Evolutionary conservation across 2,888 invertebrate species (phyloP).

Genomic region (Epicampocera succincta): DNA sequence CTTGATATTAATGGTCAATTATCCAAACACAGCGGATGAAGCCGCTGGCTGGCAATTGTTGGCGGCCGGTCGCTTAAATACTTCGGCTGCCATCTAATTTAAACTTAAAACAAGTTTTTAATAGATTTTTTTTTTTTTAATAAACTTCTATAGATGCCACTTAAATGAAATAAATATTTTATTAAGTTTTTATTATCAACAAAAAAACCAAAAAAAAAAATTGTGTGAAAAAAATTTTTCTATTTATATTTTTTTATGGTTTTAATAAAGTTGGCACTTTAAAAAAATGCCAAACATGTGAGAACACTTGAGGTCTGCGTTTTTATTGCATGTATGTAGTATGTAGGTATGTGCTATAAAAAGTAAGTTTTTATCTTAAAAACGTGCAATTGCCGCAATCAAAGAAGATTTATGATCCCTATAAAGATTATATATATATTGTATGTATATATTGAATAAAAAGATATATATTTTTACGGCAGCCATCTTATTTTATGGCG

Average conservation of each 20-base stretch:
- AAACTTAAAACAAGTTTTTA: constrained; percentile 24
- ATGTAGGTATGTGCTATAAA: too few relatives aligned
- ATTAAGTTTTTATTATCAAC: neutral
- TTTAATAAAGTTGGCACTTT: constrained; percentile 12
- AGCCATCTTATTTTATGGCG: neutral
- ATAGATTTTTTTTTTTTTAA: constrained; percentile 19
- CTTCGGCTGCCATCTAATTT: constrained; percentile 5
- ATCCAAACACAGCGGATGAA: constrained; percentile 30
- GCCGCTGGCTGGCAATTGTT: constrained; percentile 38
- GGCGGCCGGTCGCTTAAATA: constrained; percentile 28
- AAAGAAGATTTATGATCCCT: constrained; percentile 10
- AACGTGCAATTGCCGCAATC: constrained; percentile 1
- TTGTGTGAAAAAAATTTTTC: constrained; percentile 8
- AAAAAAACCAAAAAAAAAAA: neutral
- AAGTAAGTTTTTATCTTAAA: neutral
- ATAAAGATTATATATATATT: too few relatives aligned
- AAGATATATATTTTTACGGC: neutral
- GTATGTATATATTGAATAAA: neutral
- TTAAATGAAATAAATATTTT: neutral
- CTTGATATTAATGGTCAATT: constrained; percentile 59
- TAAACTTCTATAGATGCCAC: constrained; percentile 18
- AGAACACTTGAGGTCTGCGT: neutral
- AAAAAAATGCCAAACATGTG: neutral
- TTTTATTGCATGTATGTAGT: too few relatives aligned
- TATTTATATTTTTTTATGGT: constrained; percentile 32